Evolutionary conservation across 2,797 vertebrate species (phyloP).

Genomic region (Sylvia borin): DNA sequence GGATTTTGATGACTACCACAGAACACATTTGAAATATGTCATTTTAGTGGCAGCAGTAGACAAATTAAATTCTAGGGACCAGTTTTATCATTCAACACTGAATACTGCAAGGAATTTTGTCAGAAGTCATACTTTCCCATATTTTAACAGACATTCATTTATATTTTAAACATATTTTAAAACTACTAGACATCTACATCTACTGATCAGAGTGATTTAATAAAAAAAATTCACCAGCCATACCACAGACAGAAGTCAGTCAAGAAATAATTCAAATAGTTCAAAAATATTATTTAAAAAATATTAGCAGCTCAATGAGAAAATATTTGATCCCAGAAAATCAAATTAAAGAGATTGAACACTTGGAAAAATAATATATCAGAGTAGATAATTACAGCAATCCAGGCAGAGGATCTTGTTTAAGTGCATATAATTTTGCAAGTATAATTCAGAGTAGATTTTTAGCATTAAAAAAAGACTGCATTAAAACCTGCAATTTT

Average conservation of each 20-base stretch:
- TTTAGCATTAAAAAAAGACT: background rate
- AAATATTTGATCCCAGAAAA: conserved; percentile 1
- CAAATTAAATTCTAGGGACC: background rate
- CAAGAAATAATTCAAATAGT: background rate
- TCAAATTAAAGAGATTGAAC: background rate
- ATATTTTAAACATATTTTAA: background rate
- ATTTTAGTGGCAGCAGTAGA: background rate
- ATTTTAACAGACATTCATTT: background rate
- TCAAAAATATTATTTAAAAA: background rate
- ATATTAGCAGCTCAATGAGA: background rate
- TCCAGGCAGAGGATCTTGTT: background rate
- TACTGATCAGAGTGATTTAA: background rate
- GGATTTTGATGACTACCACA: background rate
- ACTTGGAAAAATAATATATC: background rate
- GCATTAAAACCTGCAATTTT: background rate
- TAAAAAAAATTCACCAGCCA: background rate
- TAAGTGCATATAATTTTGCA: background rate
- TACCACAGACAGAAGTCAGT: background rate
- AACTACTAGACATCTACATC: background rate
- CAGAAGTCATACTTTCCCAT: background rate
- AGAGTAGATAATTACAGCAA: conserved; percentile 7
- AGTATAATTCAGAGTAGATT: background rate
- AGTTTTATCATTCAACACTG: background rate
- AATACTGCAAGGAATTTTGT: background rate
- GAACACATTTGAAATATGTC: background rate